Percentiles rank a stretch among this genome's conserved stretches.
Evolutionary conservation across 2,113 vertebrate species (phyloP).

Genomic region (Neolamprologus falcicula): DNA sequence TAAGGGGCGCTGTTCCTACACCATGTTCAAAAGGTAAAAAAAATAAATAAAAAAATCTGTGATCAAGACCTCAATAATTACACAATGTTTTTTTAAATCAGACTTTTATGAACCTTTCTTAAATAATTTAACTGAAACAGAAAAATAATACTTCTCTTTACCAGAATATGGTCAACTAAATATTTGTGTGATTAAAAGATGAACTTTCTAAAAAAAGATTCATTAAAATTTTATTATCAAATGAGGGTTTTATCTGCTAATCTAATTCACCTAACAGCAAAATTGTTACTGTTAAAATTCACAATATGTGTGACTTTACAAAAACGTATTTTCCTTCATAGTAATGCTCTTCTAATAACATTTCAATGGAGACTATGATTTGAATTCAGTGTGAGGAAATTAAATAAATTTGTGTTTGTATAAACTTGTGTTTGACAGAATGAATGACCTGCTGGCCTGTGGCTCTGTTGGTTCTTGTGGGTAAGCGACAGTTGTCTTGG

Average conservation of each 20-base stretch:
- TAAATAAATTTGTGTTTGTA: not conserved
- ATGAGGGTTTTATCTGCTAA: not conserved
- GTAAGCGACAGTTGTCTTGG: not conserved
- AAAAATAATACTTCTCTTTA: not conserved
- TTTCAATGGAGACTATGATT: not conserved
- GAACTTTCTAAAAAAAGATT: not conserved
- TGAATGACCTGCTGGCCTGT: not conserved
- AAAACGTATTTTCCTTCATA: not conserved
- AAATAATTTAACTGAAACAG: not conserved
- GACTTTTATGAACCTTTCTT: not conserved
- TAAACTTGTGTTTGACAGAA: not conserved
- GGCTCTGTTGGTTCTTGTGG: not conserved
- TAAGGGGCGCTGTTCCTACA: rapidly evolving
- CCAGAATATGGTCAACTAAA: rapidly evolving
- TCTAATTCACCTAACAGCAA: rapidly evolving
- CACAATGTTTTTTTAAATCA: not conserved
- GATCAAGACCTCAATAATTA: not conserved
- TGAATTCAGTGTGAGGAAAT: not conserved
- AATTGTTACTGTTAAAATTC: not conserved
- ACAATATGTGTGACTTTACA: not conserved
- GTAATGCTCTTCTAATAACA: not conserved
- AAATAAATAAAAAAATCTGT: rapidly evolving
- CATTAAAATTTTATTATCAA: not conserved
- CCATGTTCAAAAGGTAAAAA: not conserved
- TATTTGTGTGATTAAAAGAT: not conserved